A percentile compares a stretch with the other conserved stretches of the same genome.
Evolutionary conservation across 2,113 vertebrate genomes (phyloP).

Genomic region (Aphelocoma coerulescens): DNA sequence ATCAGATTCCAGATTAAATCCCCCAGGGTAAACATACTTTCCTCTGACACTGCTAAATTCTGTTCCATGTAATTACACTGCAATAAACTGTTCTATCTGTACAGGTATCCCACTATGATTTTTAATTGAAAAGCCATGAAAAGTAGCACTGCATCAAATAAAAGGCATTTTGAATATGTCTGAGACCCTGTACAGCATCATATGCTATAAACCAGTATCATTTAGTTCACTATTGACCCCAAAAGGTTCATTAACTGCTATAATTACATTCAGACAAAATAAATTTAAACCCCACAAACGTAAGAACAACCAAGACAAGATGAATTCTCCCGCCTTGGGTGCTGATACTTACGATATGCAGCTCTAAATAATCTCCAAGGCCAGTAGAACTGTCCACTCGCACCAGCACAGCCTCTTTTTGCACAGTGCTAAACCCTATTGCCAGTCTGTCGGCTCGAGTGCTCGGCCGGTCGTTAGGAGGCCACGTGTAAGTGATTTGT

Average conservation of each 20-base stretch:
- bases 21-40: not conserved
- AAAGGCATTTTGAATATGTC: not conserved
- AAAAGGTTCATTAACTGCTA: not conserved
- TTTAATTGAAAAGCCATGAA: not conserved
- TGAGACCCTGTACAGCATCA: not conserved
- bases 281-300: not conserved
- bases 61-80: not conserved
- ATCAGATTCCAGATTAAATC: slow-evolving; percentile 20
- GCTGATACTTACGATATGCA: slow-evolving; percentile 95
- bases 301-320: not conserved
- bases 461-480: slow-evolving; percentile 95
- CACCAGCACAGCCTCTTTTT: slow-evolving; percentile 93
- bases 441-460: slow-evolving; percentile 96
- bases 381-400: slow-evolving; percentile 97
- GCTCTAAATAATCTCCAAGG: slow-evolving; percentile 96
- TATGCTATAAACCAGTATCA: not conserved
- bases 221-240: not conserved
- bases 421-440: slow-evolving; percentile 96
- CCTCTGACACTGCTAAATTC: not conserved
- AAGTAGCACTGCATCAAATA: not conserved
- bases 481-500: slow-evolving; percentile 98
- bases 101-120: not conserved
- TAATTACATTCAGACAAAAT: not conserved
- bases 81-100: not conserved
- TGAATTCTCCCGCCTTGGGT: not conserved